A percentile compares a stretch with the other conserved stretches of the same genome.
Evolutionary conservation across 2,888 invertebrate species (phyloP).

Genomic region (Nomada fabriciana): DNA sequence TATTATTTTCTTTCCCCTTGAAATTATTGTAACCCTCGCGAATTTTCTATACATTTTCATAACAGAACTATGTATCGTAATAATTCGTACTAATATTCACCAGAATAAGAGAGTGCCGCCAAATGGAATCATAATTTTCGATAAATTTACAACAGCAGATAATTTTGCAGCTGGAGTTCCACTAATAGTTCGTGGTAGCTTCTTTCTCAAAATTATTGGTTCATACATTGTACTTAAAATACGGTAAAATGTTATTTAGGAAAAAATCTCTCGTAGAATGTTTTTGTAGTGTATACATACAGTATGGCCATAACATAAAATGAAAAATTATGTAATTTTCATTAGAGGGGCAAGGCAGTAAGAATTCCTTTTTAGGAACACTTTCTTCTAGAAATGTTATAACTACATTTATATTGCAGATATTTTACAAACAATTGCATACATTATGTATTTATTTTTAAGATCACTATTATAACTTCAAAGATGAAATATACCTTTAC

Average conservation of each 20-base stretch:
- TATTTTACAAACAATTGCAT: no score
- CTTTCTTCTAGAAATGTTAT: no score
- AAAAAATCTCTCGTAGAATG: background rate
- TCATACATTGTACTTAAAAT: slow-evolving; percentile 38
- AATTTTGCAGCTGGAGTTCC: slow-evolving; percentile 19
- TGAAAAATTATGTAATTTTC: no score
- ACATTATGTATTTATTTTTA: no score
- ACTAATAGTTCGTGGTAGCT: background rate
- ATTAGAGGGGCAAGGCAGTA: no score
- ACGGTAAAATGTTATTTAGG: background rate
- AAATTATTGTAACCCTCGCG: background rate
- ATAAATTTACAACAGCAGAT: background rate
- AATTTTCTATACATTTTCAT: background rate
- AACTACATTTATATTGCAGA: no score
- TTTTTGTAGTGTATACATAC: background rate
- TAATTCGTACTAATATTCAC: slow-evolving; percentile 17
- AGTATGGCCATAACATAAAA: no score
- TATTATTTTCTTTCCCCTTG: background rate
- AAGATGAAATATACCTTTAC: background rate
- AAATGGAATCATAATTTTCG: background rate
- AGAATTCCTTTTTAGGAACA: no score
- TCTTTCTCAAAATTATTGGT: slow-evolving; percentile 18
- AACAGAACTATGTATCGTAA: background rate
- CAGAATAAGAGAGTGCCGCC: rapidly evolving
- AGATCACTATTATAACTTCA: background rate